Conservation (phyloP, 2,797 vertebrate genomes). For the Acanthopagrus latus region DNA sequence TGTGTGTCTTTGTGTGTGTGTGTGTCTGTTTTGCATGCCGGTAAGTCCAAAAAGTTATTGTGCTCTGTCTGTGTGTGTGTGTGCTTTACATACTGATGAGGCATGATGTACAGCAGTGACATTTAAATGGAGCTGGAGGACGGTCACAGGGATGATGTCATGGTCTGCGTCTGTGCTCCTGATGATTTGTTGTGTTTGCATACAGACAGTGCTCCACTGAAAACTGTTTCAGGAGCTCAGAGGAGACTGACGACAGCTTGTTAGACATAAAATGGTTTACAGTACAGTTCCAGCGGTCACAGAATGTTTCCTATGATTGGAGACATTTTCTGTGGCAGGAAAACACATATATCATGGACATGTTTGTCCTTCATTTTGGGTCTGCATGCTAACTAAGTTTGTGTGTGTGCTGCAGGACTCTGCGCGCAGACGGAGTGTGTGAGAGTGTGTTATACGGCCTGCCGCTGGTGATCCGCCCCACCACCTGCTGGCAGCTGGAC, state of each 20-base stretch:
- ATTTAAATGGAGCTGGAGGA: constrained; percentile 37
- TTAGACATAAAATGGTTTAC: background rate
- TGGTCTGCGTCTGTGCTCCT: background rate
- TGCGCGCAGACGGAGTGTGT: constrained; percentile 90
- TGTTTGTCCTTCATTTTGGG: background rate
- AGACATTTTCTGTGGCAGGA: background rate
- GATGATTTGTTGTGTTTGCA: constrained; percentile 25
- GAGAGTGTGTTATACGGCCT: constrained; percentile 92
- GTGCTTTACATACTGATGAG: constrained; percentile 73
- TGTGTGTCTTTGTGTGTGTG: background rate
- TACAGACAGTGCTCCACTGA: background rate
- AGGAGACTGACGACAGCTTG: background rate
- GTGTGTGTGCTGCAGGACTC: constrained; percentile 80
- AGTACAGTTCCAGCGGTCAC: background rate
- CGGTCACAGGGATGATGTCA: constrained; percentile 45
- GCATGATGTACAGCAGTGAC: constrained; percentile 41
- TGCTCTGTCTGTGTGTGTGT: constrained; percentile 27
- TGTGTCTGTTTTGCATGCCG: background rate
- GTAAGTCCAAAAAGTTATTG: constrained; percentile 4
- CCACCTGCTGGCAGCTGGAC: constrained; percentile 94
- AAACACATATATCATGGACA: background rate
- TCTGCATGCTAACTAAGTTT: background rate
- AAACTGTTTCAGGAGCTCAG: background rate
- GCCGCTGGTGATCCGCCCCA: constrained; percentile 91
- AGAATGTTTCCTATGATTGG: background rate